Evolutionary conservation across 2,113 vertebrate genomes (phyloP).

Genomic region (Penelope pileata): DNA sequence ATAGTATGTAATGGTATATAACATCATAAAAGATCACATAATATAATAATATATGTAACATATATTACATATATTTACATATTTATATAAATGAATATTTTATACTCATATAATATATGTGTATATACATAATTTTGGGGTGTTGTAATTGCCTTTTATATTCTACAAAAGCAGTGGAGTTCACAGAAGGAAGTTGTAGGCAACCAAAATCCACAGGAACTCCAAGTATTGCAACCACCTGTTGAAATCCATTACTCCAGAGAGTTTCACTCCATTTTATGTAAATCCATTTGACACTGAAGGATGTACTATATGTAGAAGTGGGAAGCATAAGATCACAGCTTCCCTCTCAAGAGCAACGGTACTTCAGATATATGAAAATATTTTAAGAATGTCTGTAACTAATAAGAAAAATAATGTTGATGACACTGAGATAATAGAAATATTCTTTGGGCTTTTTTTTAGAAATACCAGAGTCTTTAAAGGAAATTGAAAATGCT

Average conservation of each 20-base stretch:
- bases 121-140: not conserved
- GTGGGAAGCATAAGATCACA: not conserved
- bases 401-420: conserved; percentile 15
- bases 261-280: not conserved
- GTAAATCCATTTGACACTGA: not conserved
- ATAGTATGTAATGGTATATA: not conserved
- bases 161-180: not conserved
- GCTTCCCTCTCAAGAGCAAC: not conserved
- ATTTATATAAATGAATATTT: not conserved
- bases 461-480: not conserved
- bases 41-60: not conserved
- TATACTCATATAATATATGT: not conserved
- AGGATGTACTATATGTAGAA: not conserved
- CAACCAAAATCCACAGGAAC: not conserved
- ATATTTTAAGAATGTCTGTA: conserved; percentile 10
- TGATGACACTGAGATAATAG: not conserved
- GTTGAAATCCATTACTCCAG: not conserved
- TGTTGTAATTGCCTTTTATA: not conserved
- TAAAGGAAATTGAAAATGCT: conserved; percentile 27
- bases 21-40: too few species aligned
- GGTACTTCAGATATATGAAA: not conserved
- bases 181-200: conserved; percentile 8
- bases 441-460: not conserved
- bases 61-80: not conserved
- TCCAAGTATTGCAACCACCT: not conserved